These are phyloP conservation scores for Mechanitis messenoides DNA, from an alignment of 2,888 invertebrate species.

Conservation along the genomic window DNA sequence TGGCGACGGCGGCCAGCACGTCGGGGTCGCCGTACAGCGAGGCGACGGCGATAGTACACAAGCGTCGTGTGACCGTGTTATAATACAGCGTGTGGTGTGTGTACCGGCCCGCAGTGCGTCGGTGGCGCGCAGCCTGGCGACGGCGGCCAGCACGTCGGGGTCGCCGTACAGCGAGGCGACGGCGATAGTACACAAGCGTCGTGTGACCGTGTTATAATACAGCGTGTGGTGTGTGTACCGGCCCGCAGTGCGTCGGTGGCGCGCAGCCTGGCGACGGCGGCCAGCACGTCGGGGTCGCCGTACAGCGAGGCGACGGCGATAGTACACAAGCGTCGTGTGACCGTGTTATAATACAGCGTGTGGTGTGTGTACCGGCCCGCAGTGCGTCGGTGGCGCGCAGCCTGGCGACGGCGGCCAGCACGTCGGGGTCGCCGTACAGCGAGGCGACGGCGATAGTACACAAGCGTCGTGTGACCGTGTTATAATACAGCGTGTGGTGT, in stretches of 20 bases:
- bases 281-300: slow-evolving; percentile 47
- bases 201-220: background rate
- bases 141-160: slow-evolving; percentile 43
- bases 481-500: slow-evolving; percentile 7
- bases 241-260: slow-evolving; percentile 33
- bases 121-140: slow-evolving; percentile 30
- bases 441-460: slow-evolving; percentile 35
- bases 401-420: slow-evolving; percentile 40
- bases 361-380: slow-evolving; percentile 25
- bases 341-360: slow-evolving; percentile 6
- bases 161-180: slow-evolving; percentile 39
- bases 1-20: slow-evolving; percentile 40
- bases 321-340: no score
- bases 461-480: no score
- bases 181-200: slow-evolving; percentile 27
- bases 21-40: slow-evolving; percentile 40
- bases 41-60: slow-evolving; percentile 37
- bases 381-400: slow-evolving; percentile 33
- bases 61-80: no score
- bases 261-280: slow-evolving; percentile 34
- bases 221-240: slow-evolving; percentile 21
- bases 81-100: slow-evolving; percentile 8
- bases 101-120: slow-evolving; percentile 33
- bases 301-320: slow-evolving; percentile 30
- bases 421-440: slow-evolving; percentile 40